Evolutionary conservation across 2,797 vertebrate genomes (phyloP).

Genomic region (Poeciliopsis turneri): DNA sequence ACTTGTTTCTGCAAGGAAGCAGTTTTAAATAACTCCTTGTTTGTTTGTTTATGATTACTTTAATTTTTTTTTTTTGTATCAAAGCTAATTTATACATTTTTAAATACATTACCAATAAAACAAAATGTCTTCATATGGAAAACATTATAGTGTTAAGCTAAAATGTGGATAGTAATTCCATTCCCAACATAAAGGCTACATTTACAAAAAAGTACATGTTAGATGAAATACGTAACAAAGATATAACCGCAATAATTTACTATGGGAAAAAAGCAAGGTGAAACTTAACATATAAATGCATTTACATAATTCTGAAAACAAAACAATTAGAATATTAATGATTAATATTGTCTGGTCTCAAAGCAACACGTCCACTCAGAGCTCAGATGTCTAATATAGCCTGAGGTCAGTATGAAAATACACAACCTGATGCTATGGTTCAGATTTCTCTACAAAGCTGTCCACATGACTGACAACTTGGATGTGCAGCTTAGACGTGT

Average conservation of each 20-base stretch:
- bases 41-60: not conserved
- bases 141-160: too few relatives aligned
- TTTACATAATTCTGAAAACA: not conserved
- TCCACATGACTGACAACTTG: not conserved
- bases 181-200: too few relatives aligned
- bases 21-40: not conserved
- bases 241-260: not conserved
- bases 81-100: too few relatives aligned
- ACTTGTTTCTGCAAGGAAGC: not conserved
- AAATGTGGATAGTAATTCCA: too few relatives aligned
- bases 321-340: not conserved
- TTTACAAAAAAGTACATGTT: too few relatives aligned
- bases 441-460: constrained; percentile 21
- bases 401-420: constrained; percentile 44
- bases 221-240: too few relatives aligned
- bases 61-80: too few relatives aligned
- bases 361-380: not conserved
- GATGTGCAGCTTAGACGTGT: not conserved
- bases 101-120: too few relatives aligned
- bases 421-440: constrained; percentile 33
- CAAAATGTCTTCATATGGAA: too few relatives aligned
- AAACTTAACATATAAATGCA: not conserved
- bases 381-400: constrained; percentile 25
- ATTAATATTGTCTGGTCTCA: constrained; percentile 5
- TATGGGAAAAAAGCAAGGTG: not conserved